Percentiles rank a stretch among this genome's conserved stretches.
phyloP scores from a whole-genome alignment of 2,113 vertebrate genomes.

The Prunella fulvescens region DNA sequence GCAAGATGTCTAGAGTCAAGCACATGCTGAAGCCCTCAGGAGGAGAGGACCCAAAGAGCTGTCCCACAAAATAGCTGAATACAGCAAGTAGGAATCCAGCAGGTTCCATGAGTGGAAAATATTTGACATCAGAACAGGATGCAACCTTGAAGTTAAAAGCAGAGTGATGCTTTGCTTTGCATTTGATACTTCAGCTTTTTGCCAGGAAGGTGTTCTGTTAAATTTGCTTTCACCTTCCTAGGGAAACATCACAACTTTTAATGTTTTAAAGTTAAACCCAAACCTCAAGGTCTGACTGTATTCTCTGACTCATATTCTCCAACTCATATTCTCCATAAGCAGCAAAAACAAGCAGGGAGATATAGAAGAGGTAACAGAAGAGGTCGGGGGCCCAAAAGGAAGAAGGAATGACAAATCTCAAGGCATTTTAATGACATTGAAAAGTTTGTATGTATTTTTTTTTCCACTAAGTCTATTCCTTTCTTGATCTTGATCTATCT shows the following conservation, averaged over 20 bases:
- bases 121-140: neutral
- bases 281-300: neutral
- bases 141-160: neutral
- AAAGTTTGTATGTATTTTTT: neutral
- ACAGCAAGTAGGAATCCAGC: neutral
- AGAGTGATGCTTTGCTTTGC: neutral
- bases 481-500: neutral
- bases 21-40: neutral
- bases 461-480: neutral
- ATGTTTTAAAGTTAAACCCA: neutral
- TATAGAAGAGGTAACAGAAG: neutral
- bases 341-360: neutral
- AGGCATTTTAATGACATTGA: neutral
- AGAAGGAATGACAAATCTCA: neutral
- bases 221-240: neutral
- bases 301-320: neutral
- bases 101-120: neutral
- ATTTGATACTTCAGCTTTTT: neutral
- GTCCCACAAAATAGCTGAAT: neutral
- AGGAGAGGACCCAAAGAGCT: neutral
- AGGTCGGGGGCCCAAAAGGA: neutral
- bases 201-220: neutral
- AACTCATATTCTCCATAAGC: neutral
- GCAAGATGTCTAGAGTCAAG: neutral
- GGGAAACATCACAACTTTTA: neutral